Evolutionary conservation across 53 echinoderm and acorn worm species (phyloP).

Genomic region (Temnopleurus reevesii): DNA sequence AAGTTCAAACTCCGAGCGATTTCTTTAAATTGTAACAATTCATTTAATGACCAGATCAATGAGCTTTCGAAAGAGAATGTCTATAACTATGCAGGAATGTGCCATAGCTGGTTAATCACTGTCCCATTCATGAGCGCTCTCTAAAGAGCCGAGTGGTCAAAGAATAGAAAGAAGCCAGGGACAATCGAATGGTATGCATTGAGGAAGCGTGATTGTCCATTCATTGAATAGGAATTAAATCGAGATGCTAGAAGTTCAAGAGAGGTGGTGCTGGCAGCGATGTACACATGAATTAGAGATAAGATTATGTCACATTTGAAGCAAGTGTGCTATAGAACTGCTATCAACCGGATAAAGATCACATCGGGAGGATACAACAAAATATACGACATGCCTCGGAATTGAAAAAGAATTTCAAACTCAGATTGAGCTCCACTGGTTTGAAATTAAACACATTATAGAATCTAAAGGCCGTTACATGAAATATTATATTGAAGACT

Average conservation of each 20-base stretch:
- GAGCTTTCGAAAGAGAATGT: not conserved
- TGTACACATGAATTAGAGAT: too few species aligned
- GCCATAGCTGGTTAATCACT: not conserved
- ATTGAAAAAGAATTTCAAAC: too few species aligned
- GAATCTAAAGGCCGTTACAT: too few species aligned
- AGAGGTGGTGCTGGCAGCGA: not conserved
- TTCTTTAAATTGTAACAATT: not conserved
- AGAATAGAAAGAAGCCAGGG: not conserved
- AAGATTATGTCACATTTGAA: too few species aligned
- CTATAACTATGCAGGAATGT: constrained; percentile 42
- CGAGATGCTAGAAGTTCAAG: not conserved
- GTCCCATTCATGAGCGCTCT: not conserved
- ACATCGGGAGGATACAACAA: too few species aligned
- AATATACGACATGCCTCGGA: too few species aligned
- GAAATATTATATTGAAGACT: too few species aligned
- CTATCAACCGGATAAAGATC: too few species aligned
- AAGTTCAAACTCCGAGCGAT: not conserved
- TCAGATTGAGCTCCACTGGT: too few species aligned
- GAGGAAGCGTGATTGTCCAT: not conserved
- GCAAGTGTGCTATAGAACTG: too few species aligned
- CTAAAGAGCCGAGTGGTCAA: not conserved
- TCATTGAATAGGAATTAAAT: not conserved
- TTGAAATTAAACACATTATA: too few species aligned
- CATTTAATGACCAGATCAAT: too few species aligned
- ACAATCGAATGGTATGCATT: not conserved